Conservation (phyloP, 37 sponge, comb jelly and placozoan genomes). For the Spongilla lacustris region DNA sequence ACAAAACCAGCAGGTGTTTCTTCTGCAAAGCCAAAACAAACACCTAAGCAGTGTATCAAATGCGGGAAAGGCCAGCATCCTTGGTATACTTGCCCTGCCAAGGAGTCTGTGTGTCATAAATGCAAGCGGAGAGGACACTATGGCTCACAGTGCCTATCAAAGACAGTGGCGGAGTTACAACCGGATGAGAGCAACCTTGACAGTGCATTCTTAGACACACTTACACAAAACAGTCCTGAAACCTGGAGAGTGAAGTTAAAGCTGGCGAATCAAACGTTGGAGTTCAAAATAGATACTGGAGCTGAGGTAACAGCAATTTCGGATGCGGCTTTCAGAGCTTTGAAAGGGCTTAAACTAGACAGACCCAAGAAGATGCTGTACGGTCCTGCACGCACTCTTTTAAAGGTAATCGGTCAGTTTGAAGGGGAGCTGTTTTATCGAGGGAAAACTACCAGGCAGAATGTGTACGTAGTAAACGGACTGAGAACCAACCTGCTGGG, state of each 20-base stretch:
- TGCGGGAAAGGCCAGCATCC: conserved; percentile 18
- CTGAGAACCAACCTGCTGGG: conserved; percentile 39
- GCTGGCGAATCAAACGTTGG: background rate
- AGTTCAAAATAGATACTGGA: conserved; percentile 36
- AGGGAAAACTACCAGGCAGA: conserved; percentile 2
- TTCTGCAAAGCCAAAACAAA: too few species aligned
- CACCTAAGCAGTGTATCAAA: background rate
- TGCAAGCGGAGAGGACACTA: conserved; percentile 41
- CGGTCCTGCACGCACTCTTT: conserved; percentile 16
- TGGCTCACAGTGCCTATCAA: conserved; percentile 18
- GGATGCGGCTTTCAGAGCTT: background rate
- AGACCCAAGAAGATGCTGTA: conserved; percentile 19
- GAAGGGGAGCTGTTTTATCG: conserved; percentile 15
- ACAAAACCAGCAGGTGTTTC: too few species aligned
- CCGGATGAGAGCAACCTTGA: background rate
- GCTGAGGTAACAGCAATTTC: conserved; percentile 32
- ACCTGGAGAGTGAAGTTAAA: background rate
- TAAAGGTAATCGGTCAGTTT: conserved; percentile 29
- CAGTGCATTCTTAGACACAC: conserved; percentile 16
- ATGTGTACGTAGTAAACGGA: conserved; percentile 16
- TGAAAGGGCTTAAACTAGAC: conserved; percentile 6
- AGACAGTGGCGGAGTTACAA: conserved; percentile 9
- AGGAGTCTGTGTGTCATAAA: conserved; percentile 33
- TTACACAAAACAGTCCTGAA: background rate
- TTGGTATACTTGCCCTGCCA: conserved; percentile 30